These are phyloP conservation scores for Toxostoma redivivum DNA, from an alignment of 2,113 vertebrate genomes.

Conservation along the genomic window DNA sequence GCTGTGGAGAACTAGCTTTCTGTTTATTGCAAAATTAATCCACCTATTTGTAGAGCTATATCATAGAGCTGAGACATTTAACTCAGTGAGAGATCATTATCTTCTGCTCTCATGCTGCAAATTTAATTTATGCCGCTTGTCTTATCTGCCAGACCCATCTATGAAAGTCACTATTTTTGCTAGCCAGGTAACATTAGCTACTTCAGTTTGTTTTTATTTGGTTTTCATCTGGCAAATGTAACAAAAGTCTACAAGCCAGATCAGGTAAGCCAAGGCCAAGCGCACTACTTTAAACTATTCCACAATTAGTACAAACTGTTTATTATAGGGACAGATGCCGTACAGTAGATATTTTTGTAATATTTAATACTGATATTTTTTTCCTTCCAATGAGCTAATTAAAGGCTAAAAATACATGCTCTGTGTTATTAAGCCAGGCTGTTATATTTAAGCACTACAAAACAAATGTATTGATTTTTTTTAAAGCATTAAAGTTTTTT, in stretches of 20 bases:
- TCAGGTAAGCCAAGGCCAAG: neutral
- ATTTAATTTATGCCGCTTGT: neutral
- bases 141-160: neutral
- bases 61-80: neutral
- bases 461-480: neutral
- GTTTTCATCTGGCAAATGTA: neutral
- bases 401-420: neutral
- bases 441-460: neutral
- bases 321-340: neutral
- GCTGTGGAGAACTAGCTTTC: neutral
- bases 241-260: neutral
- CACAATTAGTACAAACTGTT: neutral
- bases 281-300: neutral
- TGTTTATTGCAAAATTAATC: constrained; percentile 39
- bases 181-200: neutral
- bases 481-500: neutral
- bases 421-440: neutral
- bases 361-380: neutral
- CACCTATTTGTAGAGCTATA: constrained; percentile 1
- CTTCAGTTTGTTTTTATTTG: neutral
- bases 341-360: neutral
- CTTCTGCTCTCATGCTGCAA: neutral
- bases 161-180: neutral
- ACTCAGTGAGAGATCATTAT: neutral
- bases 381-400: neutral